These are phyloP conservation scores for Hippoglossus stenolepis DNA, from an alignment of 2,113 vertebrate species.

Conservation along the genomic window DNA sequence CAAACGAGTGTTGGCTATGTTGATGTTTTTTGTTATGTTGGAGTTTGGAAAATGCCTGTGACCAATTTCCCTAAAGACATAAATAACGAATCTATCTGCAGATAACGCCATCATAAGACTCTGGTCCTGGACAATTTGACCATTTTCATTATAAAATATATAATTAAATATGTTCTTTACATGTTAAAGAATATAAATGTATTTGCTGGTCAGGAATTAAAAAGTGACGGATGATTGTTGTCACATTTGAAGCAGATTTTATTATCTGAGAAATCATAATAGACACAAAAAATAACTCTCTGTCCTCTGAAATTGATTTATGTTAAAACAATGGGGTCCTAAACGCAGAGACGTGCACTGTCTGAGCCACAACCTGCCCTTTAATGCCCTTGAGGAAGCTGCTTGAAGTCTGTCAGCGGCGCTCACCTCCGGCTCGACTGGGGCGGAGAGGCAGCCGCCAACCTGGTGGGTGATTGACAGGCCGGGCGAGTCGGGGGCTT, in stretches of 20 bases:
- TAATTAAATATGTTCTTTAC: too few relatives aligned
- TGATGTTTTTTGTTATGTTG: too few relatives aligned
- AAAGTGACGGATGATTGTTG: neutral
- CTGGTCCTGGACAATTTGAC: too few relatives aligned
- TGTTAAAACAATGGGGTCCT: slow-evolving; percentile 26
- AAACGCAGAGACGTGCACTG: slow-evolving; percentile 35
- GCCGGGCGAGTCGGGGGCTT: slow-evolving; percentile 39
- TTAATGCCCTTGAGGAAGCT: slow-evolving; percentile 64
- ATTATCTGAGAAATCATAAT: slow-evolving; percentile 9
- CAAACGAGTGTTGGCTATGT: too few relatives aligned
- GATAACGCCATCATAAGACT: too few relatives aligned
- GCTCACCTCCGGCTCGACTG: slow-evolving; percentile 66
- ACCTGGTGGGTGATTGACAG: slow-evolving; percentile 76
- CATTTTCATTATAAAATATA: too few relatives aligned
- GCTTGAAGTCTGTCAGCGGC: slow-evolving; percentile 70
- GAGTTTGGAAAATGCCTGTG: too few relatives aligned
- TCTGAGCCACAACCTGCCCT: slow-evolving; percentile 64
- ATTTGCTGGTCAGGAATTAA: neutral
- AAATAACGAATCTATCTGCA: too few relatives aligned
- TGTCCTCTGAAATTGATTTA: neutral
- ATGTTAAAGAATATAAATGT: too few relatives aligned
- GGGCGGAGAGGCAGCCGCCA: slow-evolving; percentile 50
- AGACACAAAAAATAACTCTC: neutral
- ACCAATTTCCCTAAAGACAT: too few relatives aligned
- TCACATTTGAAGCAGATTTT: slow-evolving; percentile 26